These are phyloP conservation scores for Napeogenes sylphis DNA, from an alignment of 2,888 invertebrate genomes.

Conservation along the genomic window DNA sequence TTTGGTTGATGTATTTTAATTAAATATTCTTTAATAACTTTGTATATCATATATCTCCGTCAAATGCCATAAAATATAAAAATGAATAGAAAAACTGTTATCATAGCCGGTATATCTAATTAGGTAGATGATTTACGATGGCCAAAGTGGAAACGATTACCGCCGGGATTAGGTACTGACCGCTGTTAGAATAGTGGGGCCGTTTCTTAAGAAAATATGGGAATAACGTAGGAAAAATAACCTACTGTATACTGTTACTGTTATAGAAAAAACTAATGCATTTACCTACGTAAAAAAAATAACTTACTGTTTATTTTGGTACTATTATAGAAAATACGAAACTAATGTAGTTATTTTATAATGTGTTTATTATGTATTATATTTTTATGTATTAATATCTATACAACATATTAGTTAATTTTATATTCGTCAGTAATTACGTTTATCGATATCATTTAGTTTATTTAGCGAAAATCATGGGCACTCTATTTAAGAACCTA, in stretches of 20 bases:
- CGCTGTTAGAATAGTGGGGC: constrained; percentile 38
- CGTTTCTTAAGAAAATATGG: constrained; percentile 15
- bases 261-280: no score
- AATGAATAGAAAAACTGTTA: constrained; percentile 35
- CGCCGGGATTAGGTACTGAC: constrained; percentile 42
- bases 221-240: neutral
- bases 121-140: constrained; percentile 55
- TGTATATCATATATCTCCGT: constrained; percentile 14
- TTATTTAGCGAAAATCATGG: constrained; percentile 19
- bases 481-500: constrained; percentile 32
- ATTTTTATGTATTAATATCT: no score
- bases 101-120: constrained; percentile 47
- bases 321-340: no score
- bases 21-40: neutral
- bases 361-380: no score
- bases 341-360: no score
- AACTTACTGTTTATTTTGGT: no score
- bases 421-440: no score
- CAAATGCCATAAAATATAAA: constrained; percentile 19
- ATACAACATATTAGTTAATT: no score
- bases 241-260: neutral
- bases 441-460: no score
- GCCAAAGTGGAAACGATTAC: constrained; percentile 53
- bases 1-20: neutral
- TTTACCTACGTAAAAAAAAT: no score